phyloP scores from a whole-genome alignment of 1,140 invertebrate genomes.

The Chymomyza costata region DNA sequence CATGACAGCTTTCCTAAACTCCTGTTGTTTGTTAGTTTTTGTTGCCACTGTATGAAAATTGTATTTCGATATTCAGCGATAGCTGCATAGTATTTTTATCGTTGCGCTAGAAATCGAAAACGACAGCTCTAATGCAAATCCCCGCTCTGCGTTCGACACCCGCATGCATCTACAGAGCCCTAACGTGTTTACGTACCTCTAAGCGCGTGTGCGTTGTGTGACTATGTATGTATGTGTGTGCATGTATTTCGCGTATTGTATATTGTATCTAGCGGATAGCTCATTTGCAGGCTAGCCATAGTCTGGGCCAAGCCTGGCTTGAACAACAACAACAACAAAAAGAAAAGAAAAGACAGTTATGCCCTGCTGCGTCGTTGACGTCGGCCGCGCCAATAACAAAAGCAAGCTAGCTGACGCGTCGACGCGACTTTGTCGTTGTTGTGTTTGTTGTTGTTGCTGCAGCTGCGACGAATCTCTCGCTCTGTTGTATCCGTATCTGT shows the following conservation, averaged over 20 bases:
- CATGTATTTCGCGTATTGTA: conserved; percentile 48
- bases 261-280: conserved; percentile 50
- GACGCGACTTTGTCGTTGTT: conserved; percentile 17
- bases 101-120: too few species aligned
- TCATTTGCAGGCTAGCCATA: conserved; percentile 22
- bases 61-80: too few species aligned
- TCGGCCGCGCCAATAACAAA: conserved; percentile 54
- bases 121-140: too few species aligned
- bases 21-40: too few species aligned
- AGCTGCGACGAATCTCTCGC: conserved; percentile 16
- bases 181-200: conserved; percentile 61
- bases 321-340: conserved; percentile 15
- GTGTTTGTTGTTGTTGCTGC: conserved; percentile 27
- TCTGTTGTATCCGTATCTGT: conserved; percentile 37
- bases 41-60: too few species aligned
- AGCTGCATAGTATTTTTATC: too few species aligned
- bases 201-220: conserved; percentile 28
- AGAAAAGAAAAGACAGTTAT: conserved; percentile 57
- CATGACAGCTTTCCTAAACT: too few species aligned
- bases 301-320: conserved; percentile 24
- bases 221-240: conserved; percentile 28
- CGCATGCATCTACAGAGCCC: conserved; percentile 7
- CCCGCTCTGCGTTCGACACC: conserved; percentile 13
- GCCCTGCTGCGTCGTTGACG: conserved; percentile 47
- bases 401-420: conserved; percentile 48